Evolutionary conservation across 2,113 vertebrate genomes (phyloP).

Genomic region (Passer montanus): DNA sequence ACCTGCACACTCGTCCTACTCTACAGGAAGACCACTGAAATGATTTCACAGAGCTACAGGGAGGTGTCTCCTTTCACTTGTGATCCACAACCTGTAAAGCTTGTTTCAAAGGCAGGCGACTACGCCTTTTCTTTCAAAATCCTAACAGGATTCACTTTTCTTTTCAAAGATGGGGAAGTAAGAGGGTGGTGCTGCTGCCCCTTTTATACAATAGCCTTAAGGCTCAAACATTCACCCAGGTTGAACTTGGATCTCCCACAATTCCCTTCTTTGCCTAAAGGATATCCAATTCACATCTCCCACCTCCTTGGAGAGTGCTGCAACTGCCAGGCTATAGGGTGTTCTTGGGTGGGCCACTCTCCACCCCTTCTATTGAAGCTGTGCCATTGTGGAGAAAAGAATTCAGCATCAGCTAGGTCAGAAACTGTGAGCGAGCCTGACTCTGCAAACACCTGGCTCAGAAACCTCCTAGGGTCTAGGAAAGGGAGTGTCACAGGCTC

Average conservation of each 20-base stretch:
- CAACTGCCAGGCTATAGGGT: slow-evolving; percentile 56
- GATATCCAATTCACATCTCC: slow-evolving; percentile 58
- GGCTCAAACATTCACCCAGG: slow-evolving; percentile 58
- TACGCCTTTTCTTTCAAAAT: slow-evolving; percentile 70
- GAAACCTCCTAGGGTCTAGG: neutral
- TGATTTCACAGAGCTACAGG: neutral
- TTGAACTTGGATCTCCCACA: slow-evolving; percentile 65
- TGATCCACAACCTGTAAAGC: slow-evolving; percentile 61
- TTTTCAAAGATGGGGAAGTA: slow-evolving; percentile 67
- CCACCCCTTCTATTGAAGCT: slow-evolving; percentile 63
- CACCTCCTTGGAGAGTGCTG: slow-evolving; percentile 54
- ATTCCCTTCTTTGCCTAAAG: slow-evolving; percentile 65
- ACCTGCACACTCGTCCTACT: neutral
- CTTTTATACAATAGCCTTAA: slow-evolving; percentile 68
- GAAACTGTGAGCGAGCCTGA: neutral
- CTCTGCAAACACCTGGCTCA: neutral
- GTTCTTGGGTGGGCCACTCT: slow-evolving; percentile 68
- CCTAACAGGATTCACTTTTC: slow-evolving; percentile 65
- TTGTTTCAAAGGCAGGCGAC: slow-evolving; percentile 57
- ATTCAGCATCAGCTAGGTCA: slow-evolving; percentile 59
- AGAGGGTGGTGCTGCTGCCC: slow-evolving; percentile 66
- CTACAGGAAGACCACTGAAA: slow-evolving; percentile 54
- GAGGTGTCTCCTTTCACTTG: slow-evolving; percentile 43
- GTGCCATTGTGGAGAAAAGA: slow-evolving; percentile 55
- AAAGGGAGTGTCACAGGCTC: neutral